These are phyloP conservation scores for Hemithea aestivaria DNA, from an alignment of 2,888 invertebrate genomes.

Conservation along the genomic window DNA sequence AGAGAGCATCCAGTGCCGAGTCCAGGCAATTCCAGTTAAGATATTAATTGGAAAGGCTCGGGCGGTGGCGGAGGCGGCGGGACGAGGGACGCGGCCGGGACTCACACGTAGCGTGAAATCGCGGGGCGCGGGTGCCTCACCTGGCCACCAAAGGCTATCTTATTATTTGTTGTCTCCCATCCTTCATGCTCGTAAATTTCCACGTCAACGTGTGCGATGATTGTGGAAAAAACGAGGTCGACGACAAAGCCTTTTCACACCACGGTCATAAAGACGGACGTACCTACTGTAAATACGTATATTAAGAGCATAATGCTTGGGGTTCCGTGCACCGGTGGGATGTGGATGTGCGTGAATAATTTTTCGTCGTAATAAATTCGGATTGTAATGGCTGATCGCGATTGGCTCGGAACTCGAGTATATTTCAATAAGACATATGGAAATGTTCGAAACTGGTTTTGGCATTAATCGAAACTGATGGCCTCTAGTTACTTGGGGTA, in stretches of 20 bases:
- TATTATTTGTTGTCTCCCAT: slow-evolving; percentile 78
- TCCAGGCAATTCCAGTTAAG: slow-evolving; percentile 64
- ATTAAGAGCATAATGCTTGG: slow-evolving; percentile 47
- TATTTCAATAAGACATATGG: slow-evolving; percentile 52
- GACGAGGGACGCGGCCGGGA: slow-evolving; percentile 38
- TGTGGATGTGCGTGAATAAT: slow-evolving; percentile 73
- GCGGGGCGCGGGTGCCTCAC: slow-evolving; percentile 68
- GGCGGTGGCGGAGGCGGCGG: slow-evolving; percentile 23
- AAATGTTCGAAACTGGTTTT: slow-evolving; percentile 56
- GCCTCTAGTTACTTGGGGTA: slow-evolving; percentile 56
- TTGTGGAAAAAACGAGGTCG: slow-evolving; percentile 69
- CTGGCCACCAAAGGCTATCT: slow-evolving; percentile 60
- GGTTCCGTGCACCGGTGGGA: slow-evolving; percentile 47
- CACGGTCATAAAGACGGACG: slow-evolving; percentile 60
- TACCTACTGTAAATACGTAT: slow-evolving; percentile 50
- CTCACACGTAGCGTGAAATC: slow-evolving; percentile 78
- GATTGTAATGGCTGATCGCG: slow-evolving; percentile 70
- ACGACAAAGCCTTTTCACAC: slow-evolving; percentile 74
- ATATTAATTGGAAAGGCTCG: slow-evolving; percentile 65
- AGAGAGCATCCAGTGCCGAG: slow-evolving; percentile 32
- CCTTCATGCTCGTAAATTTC: slow-evolving; percentile 77
- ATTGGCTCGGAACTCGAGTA: slow-evolving; percentile 64
- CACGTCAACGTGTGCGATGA: slow-evolving; percentile 76
- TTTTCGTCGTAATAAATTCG: slow-evolving; percentile 76
- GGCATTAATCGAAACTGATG: slow-evolving; percentile 49